Base-by-base conservation (phyloP, 2,888 invertebrate genomes). In the Lathronympha strigana region DNA sequence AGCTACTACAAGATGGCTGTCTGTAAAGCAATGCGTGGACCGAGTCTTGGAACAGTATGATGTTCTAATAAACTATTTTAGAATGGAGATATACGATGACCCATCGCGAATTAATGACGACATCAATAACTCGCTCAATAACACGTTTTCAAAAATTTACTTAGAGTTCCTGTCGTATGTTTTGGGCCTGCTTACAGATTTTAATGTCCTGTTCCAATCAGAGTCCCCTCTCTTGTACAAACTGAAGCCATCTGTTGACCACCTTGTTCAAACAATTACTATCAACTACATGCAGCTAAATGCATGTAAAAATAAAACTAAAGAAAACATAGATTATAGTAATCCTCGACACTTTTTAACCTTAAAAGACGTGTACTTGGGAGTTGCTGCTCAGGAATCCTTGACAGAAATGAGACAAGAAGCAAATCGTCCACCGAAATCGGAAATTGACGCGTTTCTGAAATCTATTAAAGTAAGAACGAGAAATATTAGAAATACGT, bases 11-110 rank as follows among this genome's bases (percentile, higher is more conserved):
- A 66, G 79, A 38, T 82, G 79, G 80, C 71, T 81, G 5, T 82
- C 78, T n/a, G 17, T 78, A 33, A 76, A 83, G 72, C 68, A 66
- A 11, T 80, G 77, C 71, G 76, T 81, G 4, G 76, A 79, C 63
- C 68, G 82, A 45, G 72, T 79, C 13, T 67, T 81, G n/a, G 19
- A 50, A 64, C 79, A 81, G 64, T 81, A 76, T 72, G 63, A 67
- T 40, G 72, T 75, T 19, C 61, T 82, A 6, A 67, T 72, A 66
- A 72, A 68, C 6, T 80, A 81, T 66, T 74, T 78, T 9, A 70
- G 43, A 50, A 66, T 73, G 64, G 5, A 55, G 25, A 70, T 73
- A 4, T 77, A 75, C 66, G 33, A 64, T 51, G 74, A 81, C 66
- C 77, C 74, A 25, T 68, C 68, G 1, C 68, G 69, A 21, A 70